Conservation (phyloP, 2,113 vertebrate species). For the Mixornis gularis region DNA sequence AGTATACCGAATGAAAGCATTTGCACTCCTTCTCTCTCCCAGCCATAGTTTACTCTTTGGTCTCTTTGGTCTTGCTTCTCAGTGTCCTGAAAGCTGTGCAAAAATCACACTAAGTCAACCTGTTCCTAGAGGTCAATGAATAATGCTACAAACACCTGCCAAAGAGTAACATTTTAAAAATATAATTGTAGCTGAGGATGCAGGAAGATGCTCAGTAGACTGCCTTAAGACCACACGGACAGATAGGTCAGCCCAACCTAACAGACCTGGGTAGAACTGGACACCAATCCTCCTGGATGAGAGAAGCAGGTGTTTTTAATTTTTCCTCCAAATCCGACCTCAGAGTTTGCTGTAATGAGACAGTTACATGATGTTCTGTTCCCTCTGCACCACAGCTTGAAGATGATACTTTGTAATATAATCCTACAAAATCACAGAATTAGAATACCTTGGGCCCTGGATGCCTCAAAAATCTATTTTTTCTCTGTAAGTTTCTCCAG, state of each 20-base stretch:
- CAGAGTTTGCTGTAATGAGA: not conserved
- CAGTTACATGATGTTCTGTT: not conserved
- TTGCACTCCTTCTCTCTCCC: not conserved
- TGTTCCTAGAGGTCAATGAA: not conserved
- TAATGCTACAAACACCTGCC: not conserved
- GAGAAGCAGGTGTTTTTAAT: not conserved
- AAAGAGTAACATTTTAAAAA: not conserved
- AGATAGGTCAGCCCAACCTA: not conserved
- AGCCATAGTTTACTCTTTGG: not conserved
- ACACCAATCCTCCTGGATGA: not conserved
- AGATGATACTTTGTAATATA: not conserved
- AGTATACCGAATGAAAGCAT: not conserved
- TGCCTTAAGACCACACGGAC: fast-evolving
- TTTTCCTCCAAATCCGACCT: not conserved
- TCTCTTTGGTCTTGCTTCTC: not conserved
- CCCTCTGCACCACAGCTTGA: not conserved
- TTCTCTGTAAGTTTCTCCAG: not conserved
- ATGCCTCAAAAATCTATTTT: not conserved
- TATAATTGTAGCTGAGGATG: not conserved
- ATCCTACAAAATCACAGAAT: not conserved
- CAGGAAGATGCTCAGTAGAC: not conserved
- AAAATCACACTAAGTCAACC: not conserved
- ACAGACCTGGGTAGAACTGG: not conserved
- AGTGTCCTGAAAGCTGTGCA: not conserved
- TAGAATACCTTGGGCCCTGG: not conserved